Conservation (phyloP, 2,113 vertebrate species). For the Myiagra hebetior region DNA sequence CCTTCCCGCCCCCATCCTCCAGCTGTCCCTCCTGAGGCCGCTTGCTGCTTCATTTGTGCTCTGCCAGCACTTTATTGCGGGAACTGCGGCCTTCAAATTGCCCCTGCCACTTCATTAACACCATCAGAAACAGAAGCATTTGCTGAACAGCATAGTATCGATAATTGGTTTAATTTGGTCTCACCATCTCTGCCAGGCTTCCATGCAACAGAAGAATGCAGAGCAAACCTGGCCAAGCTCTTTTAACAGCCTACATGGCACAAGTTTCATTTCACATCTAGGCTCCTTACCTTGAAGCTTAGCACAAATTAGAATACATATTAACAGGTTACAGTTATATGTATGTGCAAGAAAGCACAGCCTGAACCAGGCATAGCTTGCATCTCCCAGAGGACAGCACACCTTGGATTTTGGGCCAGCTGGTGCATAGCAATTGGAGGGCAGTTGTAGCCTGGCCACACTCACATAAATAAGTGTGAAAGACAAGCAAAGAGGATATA, state of each 20-base stretch:
- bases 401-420: background rate
- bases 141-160: background rate
- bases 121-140: background rate
- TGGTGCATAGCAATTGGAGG: background rate
- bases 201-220: background rate
- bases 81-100: background rate
- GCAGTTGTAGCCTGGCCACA: background rate
- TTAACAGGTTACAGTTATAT: background rate
- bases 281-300: background rate
- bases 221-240: background rate
- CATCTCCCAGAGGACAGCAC: background rate
- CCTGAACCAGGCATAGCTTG: background rate
- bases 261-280: background rate
- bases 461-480: background rate
- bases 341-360: background rate
- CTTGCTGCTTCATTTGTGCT: background rate
- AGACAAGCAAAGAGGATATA: background rate
- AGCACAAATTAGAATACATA: background rate
- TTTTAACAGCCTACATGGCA: background rate
- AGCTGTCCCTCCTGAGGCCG: background rate
- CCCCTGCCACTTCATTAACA: background rate
- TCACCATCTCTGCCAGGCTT: background rate
- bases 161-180: background rate
- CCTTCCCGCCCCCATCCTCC: background rate
- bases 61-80: background rate